These are phyloP conservation scores for Papilio helenus DNA, from an alignment of 1,140 invertebrate genomes.

Conservation along the genomic window DNA sequence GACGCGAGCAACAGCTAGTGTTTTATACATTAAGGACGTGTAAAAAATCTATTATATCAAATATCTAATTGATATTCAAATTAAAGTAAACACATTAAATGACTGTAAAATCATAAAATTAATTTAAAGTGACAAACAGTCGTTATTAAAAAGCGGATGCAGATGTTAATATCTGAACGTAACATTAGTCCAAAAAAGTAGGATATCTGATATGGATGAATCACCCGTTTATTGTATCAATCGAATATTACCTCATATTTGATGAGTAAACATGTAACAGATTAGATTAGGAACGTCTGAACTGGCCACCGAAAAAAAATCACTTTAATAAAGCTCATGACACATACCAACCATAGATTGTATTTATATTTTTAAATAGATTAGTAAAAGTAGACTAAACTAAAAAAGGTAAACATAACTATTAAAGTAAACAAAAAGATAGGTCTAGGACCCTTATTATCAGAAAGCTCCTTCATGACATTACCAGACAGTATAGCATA, in stretches of 20 bases:
- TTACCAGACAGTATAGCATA: no score
- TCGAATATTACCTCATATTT: not conserved
- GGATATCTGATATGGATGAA: not conserved
- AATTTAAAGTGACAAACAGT: not conserved
- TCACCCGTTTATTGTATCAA: not conserved
- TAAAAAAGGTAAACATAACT: no score
- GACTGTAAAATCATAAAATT: not conserved
- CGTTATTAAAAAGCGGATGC: not conserved
- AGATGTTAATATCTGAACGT: not conserved
- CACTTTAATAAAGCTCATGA: not conserved
- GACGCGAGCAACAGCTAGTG: no score
- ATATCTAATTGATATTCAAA: no score
- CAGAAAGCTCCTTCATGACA: no score
- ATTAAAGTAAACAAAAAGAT: no score
- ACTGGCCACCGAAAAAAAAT: not conserved
- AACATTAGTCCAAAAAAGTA: not conserved
- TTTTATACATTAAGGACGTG: no score
- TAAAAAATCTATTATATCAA: no score
- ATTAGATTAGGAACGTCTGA: not conserved
- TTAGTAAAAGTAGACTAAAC: no score
- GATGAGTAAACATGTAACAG: not conserved
- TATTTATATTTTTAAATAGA: not conserved
- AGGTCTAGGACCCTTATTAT: no score
- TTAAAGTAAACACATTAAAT: not conserved
- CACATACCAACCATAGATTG: not conserved